Base-by-base conservation (phyloP, 2,113 vertebrate species). In the Chionodraco myersi region DNA sequence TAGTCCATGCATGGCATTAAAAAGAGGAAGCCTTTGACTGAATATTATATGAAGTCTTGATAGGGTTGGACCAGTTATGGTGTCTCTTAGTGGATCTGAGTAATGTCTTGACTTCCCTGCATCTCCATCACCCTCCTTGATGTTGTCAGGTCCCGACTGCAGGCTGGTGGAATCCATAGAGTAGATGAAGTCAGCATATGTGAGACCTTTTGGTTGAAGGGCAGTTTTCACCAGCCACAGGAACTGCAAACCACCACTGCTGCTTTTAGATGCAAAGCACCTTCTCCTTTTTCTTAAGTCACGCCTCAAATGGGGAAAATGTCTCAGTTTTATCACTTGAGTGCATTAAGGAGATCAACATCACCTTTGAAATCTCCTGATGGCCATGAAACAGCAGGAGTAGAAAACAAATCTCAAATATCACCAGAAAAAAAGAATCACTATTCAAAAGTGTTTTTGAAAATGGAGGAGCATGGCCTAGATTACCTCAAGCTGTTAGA, bases 11-110 rank as follows among this genome's bases (percentile, higher is more conserved):
- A 30, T 9, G 52, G 49, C 58, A n/a, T 49, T 73, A 2, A 41
- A 12, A 63, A 10, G 34, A 67, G 41, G 34, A 34, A 63, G 18
- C 16, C 1, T 47, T 67, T 72, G 59, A 72, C 49, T 78, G 84
- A 70, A 82, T 79, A 73, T 41, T 30, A 67, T 66, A 71, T 78
- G 47, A 70, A 64, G 6, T 56, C 47, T 34, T 57, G 15, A 41
- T 13, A 52, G 61, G 71, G 8, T 48, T 61, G 1, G 11, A 10
- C 30, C n/a, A 53, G 62, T 16, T 36, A 16, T 41, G 16, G 14
- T 54, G 58, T 73, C 61, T 6, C 9, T 11, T 13, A 51, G 26
- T 54, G 26, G 23, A 75, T 12, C 52, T 52, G 45, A 34, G 12
- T 59, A 59, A 36, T 36, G 23, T 57, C 44, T 30, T 34, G 10